A percentile compares a stretch with the other conserved stretches of the same genome.
These are phyloP conservation scores for Achroia grisella DNA, from an alignment of 1,140 invertebrate species.

Conservation along the genomic window DNA sequence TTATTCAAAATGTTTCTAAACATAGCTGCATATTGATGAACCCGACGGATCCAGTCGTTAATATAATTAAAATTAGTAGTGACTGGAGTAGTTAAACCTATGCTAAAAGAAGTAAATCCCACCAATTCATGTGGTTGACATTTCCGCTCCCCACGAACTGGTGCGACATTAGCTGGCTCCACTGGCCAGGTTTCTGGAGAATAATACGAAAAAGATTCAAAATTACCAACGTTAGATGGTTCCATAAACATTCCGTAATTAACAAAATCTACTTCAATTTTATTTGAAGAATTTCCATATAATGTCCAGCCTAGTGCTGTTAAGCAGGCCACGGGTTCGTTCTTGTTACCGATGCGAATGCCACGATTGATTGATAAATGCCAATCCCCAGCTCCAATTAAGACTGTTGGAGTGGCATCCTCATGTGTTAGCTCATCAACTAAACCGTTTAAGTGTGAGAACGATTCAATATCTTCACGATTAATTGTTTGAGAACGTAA, in stretches of 20 bases:
- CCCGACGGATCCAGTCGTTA: not conserved
- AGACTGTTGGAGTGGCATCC: constrained; percentile 7
- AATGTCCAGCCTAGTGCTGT: constrained; percentile 17
- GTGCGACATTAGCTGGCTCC: not conserved
- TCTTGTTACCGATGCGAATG: constrained; percentile 2
- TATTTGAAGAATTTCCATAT: constrained; percentile 6
- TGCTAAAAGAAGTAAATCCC: not conserved
- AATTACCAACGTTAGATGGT: not conserved
- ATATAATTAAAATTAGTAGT: not conserved
- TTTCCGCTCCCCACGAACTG: not conserved
- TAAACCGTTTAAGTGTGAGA: constrained; percentile 5
- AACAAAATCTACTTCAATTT: constrained; percentile 5
- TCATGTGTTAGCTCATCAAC: not conserved
- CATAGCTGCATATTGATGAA: not conserved
- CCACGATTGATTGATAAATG: constrained; percentile 7
- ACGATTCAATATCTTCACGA: not conserved
- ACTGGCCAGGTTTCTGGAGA: not conserved
- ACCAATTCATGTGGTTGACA: not conserved
- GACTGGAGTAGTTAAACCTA: not conserved
- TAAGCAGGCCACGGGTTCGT: constrained; percentile 10
- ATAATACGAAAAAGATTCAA: not conserved
- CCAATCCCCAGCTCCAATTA: constrained; percentile 17
- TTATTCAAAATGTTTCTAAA: not conserved
- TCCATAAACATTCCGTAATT: constrained; percentile 1
- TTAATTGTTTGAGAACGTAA: constrained; percentile 4